phyloP scores from a whole-genome alignment of 2,113 vertebrate species.

The Macaca nemestrina region DNA sequence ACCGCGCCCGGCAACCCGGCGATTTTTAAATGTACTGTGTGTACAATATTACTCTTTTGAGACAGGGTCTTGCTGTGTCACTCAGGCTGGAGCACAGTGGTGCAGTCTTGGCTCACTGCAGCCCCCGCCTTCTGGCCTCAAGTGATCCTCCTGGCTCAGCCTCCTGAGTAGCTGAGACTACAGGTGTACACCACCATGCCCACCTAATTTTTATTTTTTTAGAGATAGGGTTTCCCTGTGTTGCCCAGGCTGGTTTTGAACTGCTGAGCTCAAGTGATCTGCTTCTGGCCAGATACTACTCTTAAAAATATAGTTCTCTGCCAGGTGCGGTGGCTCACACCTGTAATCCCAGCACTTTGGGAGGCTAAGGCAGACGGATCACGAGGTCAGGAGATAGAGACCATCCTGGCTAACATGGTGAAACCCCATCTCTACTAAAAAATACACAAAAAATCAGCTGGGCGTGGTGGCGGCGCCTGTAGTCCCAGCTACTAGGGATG shows the following conservation, averaged over 20 bases:
- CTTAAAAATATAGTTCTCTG: not conserved
- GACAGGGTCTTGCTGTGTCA: not conserved
- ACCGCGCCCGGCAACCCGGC: too few relatives aligned
- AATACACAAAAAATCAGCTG: too few relatives aligned
- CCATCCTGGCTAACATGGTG: too few relatives aligned
- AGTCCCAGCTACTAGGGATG: too few relatives aligned
- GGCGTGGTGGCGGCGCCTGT: too few relatives aligned
- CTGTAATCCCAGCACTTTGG: too few relatives aligned
- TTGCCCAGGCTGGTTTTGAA: not conserved
- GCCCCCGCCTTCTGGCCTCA: not conserved
- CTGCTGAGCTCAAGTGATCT: not conserved
- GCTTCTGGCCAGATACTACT: not conserved
- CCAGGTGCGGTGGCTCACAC: too few relatives aligned
- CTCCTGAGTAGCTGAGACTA: not conserved
- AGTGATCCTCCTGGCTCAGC: not conserved
- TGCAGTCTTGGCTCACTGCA: not conserved
- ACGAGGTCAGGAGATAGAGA: too few relatives aligned
- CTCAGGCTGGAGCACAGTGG: not conserved
- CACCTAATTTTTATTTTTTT: not conserved
- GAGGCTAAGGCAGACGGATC: too few relatives aligned
- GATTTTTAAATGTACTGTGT: too few relatives aligned
- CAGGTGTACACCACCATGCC: not conserved
- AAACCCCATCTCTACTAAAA: too few relatives aligned
- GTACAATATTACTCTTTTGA: not conserved
- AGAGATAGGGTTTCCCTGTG: not conserved